Percentiles rank a stretch among this genome's conserved stretches.
Conservation (phyloP, 2,888 invertebrate genomes). For the Mythimna albipuncta region DNA sequence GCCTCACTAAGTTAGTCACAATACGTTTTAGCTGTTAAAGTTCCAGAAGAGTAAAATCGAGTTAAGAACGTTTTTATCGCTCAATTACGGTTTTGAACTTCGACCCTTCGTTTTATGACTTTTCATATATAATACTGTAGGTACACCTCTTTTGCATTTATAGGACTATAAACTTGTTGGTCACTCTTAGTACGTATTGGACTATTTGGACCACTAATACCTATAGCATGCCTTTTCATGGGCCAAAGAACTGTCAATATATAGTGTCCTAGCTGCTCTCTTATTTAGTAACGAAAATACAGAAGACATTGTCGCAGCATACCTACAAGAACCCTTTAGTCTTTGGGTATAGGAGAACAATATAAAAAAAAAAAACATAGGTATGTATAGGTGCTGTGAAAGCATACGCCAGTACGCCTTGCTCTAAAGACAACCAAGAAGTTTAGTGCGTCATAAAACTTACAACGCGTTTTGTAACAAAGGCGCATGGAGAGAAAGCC, state of each 20-base stretch:
- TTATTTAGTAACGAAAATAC: background rate
- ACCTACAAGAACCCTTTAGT: background rate
- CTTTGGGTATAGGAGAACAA: background rate
- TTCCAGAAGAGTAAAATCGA: background rate
- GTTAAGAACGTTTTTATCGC: slow-evolving; percentile 13
- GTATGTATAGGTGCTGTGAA: background rate
- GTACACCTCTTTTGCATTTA: background rate
- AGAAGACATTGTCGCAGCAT: background rate
- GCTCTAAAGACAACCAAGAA: background rate
- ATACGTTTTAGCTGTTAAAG: slow-evolving; percentile 3
- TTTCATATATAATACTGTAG: background rate
- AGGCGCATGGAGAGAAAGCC: background rate
- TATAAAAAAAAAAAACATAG: background rate
- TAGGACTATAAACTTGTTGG: background rate
- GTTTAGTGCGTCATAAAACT: slow-evolving; percentile 2
- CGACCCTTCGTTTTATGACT: slow-evolving; percentile 8
- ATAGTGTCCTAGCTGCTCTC: background rate
- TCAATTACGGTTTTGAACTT: slow-evolving; percentile 16
- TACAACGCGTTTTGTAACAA: background rate
- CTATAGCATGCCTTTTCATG: too few species aligned
- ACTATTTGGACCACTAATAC: too few species aligned
- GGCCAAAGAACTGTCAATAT: too few species aligned
- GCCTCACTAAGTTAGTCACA: background rate
- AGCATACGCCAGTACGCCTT: background rate
- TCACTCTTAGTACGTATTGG: background rate